Evolutionary conservation across 1,140 invertebrate species (phyloP), one percentile per base, ranked within the genome.

Genomic region (Drosophila orosa): DNA sequence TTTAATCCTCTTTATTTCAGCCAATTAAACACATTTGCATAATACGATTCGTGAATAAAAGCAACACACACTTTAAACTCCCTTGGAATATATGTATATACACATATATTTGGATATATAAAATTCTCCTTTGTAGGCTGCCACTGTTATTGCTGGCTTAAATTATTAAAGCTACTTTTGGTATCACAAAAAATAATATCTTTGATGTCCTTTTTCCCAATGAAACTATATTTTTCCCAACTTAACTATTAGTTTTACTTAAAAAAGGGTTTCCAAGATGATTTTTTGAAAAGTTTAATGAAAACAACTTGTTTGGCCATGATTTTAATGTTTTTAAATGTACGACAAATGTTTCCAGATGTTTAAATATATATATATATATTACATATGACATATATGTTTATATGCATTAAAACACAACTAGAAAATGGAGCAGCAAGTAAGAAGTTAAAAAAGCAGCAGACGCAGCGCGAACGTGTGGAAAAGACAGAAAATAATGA

Each of bases 401-500:
- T 27, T 55, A n/a, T 24, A 17, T 31, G n/a, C 29, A 72, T 56
- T 73, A 60, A 60, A 73, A 44, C n/a, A 40, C 19, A 48, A 29
- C 25, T 48, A 42, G 9, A 68, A 67, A 48, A 29, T 61, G 33
- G 44, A 67, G 48, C 50, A 55, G 48, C 52, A 55, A 37, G 31
- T 37, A 55, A 55, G 52, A 55, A 59, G 57, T 52, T 22, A 56
- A 29, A 60, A 65, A 66, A 19, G 19, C 27, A 57, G 52, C 42
- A 58, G 65, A 55, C 67, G 66, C 50, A 71, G 55, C 61, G 65
- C 60, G 42, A 66, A 67, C 60, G 62, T 68, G 67, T 68, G 48
- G 48, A 68, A 69, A 56, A 69, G 39, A 24, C 39, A 45, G 25
- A 56, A 69, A 67, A 68, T 71, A 69, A 71, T 71, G 45, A 66